A percentile compares a stretch with the other conserved stretches of the same genome.
phyloP scores from a whole-genome alignment of 2,113 vertebrate species.

The Micronisus gabar region DNA sequence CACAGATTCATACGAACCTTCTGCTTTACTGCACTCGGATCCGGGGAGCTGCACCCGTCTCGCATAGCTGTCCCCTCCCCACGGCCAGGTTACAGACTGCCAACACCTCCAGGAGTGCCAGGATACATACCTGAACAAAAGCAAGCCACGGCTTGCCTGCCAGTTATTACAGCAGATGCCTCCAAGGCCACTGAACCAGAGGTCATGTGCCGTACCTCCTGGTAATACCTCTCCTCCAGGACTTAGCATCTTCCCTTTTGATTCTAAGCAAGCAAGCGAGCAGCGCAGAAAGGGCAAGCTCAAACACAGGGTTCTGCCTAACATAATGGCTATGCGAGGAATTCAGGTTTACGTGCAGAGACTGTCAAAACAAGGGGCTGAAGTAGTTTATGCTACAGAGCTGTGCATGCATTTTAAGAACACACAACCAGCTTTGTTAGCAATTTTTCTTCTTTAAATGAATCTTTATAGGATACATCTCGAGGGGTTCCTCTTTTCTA shows the following conservation, averaged over 20 bases:
- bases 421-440: fast-evolving
- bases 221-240: not conserved
- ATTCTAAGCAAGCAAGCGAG: not conserved
- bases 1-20: not conserved
- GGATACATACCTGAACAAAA: not conserved
- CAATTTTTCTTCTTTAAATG: not conserved
- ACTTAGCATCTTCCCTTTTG: not conserved
- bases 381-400: not conserved
- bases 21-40: not conserved
- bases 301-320: not conserved
- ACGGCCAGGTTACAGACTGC: not conserved
- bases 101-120: not conserved
- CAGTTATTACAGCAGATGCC: not conserved
- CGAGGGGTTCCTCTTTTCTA: not conserved
- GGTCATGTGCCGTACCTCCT: not conserved
- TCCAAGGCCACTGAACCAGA: not conserved
- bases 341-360: not conserved
- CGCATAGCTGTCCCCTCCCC: not conserved
- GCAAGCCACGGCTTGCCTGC: not conserved
- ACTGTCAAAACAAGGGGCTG: not conserved
- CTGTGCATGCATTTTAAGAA: not conserved
- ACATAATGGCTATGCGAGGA: fast-evolving
- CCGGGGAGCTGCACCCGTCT: not conserved
- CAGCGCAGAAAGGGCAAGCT: not conserved
- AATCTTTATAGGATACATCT: not conserved